Conservation (phyloP, 2,113 vertebrate species). For the Stomatorhinus ivindoensis region DNA sequence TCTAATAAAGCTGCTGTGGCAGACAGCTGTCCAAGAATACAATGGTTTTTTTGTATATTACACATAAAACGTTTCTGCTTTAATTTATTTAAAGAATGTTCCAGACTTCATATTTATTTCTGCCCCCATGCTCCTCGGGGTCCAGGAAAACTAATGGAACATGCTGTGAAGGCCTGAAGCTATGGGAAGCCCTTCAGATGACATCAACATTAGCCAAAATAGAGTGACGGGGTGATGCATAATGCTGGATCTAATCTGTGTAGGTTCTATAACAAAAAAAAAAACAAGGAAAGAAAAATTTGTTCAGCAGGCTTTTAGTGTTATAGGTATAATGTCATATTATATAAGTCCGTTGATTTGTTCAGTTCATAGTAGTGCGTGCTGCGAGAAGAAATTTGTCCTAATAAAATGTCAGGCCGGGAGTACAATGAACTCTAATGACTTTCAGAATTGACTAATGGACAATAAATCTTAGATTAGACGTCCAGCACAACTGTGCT, state of each 20-base stretch:
- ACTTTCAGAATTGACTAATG: slow-evolving; percentile 73
- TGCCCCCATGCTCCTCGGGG: background rate
- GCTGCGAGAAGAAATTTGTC: slow-evolving; percentile 62
- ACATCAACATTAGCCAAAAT: background rate
- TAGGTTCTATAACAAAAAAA: background rate
- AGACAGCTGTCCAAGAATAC: background rate
- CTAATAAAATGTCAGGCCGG: slow-evolving; percentile 71
- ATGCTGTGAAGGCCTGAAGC: background rate
- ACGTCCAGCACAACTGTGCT: slow-evolving; percentile 40
- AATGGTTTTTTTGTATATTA: background rate
- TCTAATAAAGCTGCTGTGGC: background rate
- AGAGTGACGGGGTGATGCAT: background rate
- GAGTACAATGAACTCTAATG: slow-evolving; percentile 74
- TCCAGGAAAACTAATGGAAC: background rate
- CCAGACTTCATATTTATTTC: background rate
- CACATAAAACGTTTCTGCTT: background rate
- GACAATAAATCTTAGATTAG: slow-evolving; percentile 74
- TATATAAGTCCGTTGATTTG: slow-evolving; percentile 6
- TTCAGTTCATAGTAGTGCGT: slow-evolving; percentile 46
- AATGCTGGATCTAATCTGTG: background rate
- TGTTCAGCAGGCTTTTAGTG: background rate
- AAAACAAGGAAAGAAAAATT: background rate
- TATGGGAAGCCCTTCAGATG: background rate
- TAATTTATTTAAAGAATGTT: background rate
- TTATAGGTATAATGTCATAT: slow-evolving; percentile 5